Conservation (phyloP, 1,140 invertebrate genomes). For the Pseudachorutes palmiensis region DNA sequence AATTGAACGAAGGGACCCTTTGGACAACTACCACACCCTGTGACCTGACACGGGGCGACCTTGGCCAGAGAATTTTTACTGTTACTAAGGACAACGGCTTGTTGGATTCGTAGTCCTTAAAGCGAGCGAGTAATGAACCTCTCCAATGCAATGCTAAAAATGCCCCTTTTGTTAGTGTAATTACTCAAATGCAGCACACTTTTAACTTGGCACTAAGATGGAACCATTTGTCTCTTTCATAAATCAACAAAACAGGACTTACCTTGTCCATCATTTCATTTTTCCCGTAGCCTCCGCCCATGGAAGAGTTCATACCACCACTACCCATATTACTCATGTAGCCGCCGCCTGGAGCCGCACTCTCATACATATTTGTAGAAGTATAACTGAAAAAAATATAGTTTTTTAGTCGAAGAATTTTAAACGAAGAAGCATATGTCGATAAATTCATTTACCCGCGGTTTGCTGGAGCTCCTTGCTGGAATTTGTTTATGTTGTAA, state of each 20-base stretch:
- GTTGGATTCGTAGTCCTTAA: background rate
- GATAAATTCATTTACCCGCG: background rate
- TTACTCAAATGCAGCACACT: background rate
- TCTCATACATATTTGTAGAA: background rate
- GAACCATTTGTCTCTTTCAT: background rate
- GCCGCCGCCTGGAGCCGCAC: no score
- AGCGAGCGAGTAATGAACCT: background rate
- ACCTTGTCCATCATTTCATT: no score
- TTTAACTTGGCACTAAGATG: background rate
- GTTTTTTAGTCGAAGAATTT: background rate
- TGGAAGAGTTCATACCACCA: background rate
- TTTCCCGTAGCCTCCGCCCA: constrained; percentile 2
- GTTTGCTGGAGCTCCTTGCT: background rate
- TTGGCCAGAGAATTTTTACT: no score
- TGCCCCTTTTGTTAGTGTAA: background rate
- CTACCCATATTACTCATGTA: background rate
- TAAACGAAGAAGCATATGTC: background rate
- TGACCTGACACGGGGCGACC: no score
- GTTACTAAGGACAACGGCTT: background rate
- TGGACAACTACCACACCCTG: no score
- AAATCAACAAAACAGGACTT: no score
- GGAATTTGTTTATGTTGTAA: background rate
- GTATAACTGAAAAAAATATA: background rate
- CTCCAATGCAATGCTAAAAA: background rate
- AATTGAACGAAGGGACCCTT: no score